These are phyloP conservation scores for Malurus cyaneus DNA, from an alignment of 2,113 vertebrate species.

Conservation along the genomic window DNA sequence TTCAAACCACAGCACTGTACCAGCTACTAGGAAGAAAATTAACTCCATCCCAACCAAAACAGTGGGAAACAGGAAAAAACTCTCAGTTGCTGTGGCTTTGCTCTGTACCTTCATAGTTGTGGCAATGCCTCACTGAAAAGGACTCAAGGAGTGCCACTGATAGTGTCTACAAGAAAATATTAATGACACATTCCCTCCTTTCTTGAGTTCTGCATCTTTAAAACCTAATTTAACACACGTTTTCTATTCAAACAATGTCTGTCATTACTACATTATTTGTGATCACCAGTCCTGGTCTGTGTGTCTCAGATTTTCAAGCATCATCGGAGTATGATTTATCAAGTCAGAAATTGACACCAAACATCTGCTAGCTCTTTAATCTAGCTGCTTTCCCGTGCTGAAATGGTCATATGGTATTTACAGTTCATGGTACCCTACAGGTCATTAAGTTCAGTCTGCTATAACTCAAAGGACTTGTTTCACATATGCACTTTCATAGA, in stretches of 20 bases:
- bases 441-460: neutral
- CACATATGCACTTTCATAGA: neutral
- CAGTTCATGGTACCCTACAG: neutral
- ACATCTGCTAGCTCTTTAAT: neutral
- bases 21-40: neutral
- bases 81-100: neutral
- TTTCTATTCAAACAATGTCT: neutral
- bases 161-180: neutral
- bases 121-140: neutral
- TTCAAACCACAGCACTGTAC: neutral
- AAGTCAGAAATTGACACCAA: neutral
- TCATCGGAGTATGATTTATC: neutral
- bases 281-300: neutral
- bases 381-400: neutral
- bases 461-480: neutral
- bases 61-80: neutral
- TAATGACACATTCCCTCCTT: neutral
- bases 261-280: neutral
- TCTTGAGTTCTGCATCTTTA: neutral
- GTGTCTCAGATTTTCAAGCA: neutral
- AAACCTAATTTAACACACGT: neutral
- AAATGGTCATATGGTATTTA: neutral
- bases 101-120: neutral
- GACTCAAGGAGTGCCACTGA: neutral
- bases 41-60: neutral